These are phyloP conservation scores for Caenorhabditis remanei DNA, from an alignment of 1,140 invertebrate genomes.

Conservation along the genomic window DNA sequence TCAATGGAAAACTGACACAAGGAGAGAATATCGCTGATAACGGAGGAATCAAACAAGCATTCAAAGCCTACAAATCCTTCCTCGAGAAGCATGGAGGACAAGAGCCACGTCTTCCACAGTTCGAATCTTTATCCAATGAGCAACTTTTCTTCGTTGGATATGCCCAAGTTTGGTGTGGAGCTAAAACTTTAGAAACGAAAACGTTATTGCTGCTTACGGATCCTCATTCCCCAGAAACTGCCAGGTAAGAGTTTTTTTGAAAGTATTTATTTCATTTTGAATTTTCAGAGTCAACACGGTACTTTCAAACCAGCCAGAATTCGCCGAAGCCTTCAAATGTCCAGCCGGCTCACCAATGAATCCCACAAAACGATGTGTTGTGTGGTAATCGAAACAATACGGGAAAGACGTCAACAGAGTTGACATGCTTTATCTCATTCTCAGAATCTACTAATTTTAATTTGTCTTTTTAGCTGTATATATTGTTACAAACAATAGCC, in stretches of 20 bases:
- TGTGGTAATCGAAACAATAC: constrained; percentile 82
- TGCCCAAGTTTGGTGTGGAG: constrained; percentile 78
- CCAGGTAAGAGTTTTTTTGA: background rate
- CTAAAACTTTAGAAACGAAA: constrained; percentile 62
- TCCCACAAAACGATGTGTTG: constrained; percentile 87
- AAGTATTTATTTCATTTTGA: background rate
- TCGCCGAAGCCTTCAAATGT: constrained; percentile 87
- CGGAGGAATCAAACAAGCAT: constrained; percentile 79
- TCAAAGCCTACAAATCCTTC: constrained; percentile 78
- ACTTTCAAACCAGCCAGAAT: constrained; percentile 88
- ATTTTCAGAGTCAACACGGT: constrained; percentile 85
- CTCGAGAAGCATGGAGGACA: constrained; percentile 72
- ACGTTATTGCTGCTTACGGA: constrained; percentile 83
- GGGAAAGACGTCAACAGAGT: constrained; percentile 25
- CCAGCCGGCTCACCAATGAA: constrained; percentile 86
- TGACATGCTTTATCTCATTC: constrained; percentile 13
- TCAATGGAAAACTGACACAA: constrained; percentile 79
- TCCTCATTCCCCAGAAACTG: constrained; percentile 82
- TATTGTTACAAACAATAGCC: constrained; percentile 49
- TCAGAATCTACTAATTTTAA: constrained; percentile 38
- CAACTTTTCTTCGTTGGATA: constrained; percentile 79
- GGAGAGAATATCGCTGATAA: constrained; percentile 81
- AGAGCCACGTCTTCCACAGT: constrained; percentile 75
- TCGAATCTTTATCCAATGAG: constrained; percentile 74
- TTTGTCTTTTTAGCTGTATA: constrained; percentile 14